phyloP scores from a whole-genome alignment of 2,888 invertebrate genomes.

The Noctuana brunneofusca region DNA sequence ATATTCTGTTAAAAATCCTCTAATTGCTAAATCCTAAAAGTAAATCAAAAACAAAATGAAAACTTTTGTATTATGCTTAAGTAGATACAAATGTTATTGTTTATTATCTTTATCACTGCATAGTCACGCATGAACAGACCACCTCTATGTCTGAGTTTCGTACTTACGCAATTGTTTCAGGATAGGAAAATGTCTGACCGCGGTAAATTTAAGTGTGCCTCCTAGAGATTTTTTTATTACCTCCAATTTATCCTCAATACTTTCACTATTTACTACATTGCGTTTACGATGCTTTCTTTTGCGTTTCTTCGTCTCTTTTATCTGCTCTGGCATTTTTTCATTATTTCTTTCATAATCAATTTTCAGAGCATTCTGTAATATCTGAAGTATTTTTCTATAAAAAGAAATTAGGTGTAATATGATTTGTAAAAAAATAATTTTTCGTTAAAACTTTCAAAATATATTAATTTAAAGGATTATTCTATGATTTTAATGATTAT shows the following conservation, averaged over 20 bases:
- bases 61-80: constrained; percentile 40
- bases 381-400: constrained; percentile 40
- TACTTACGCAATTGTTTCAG: too few relatives aligned
- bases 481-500: background rate
- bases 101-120: too few relatives aligned
- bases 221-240: constrained; percentile 46
- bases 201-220: too few relatives aligned
- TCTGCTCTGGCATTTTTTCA: constrained; percentile 55
- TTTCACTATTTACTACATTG: constrained; percentile 42
- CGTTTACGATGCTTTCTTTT: constrained; percentile 45
- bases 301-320: constrained; percentile 44
- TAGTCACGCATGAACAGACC: too few relatives aligned
- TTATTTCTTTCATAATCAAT: constrained; percentile 57
- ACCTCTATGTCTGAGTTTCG: too few relatives aligned
- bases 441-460: too few relatives aligned
- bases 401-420: background rate
- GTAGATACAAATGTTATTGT: too few relatives aligned
- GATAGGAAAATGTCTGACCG: too few relatives aligned
- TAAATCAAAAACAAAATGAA: background rate
- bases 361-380: constrained; percentile 56
- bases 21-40: constrained; percentile 52
- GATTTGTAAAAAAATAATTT: too few relatives aligned
- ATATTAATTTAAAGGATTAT: too few relatives aligned
- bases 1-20: constrained; percentile 56
- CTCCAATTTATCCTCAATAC: constrained; percentile 51